A percentile compares a stretch with the other conserved stretches of the same genome.
Evolutionary conservation across 2,888 invertebrate genomes (phyloP).

Genomic region (Amphipoea oculea): DNA sequence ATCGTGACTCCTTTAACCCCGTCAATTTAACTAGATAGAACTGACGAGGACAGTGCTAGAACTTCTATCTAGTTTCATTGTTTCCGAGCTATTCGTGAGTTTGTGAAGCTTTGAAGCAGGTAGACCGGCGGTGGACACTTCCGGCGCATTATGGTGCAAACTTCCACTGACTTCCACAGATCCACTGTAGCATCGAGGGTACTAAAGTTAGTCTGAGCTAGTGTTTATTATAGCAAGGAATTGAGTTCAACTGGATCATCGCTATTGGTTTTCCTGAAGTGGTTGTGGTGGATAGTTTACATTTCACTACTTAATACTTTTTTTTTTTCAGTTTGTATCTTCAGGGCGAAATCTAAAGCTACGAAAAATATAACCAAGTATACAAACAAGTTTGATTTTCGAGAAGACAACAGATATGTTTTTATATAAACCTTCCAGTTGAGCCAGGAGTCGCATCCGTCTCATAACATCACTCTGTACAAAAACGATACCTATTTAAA

Average conservation of each 20-base stretch:
- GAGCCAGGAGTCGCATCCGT: not conserved
- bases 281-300: not conserved
- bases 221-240: not conserved
- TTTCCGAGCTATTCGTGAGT: not conserved
- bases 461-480: not conserved
- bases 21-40: not conserved
- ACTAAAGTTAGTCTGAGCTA: not conserved
- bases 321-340: not conserved
- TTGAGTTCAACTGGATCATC: not conserved
- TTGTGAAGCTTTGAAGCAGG: not conserved
- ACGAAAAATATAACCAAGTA: not conserved
- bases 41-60: not conserved
- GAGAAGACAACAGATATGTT: not conserved
- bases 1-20: not conserved
- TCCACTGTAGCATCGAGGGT: not conserved
- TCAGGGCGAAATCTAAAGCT: too few species aligned
- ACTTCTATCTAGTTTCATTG: not conserved
- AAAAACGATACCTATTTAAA: slow-evolving; percentile 15
- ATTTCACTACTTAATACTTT: not conserved
- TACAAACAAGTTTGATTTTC: not conserved
- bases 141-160: slow-evolving; percentile 12
- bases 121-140: not conserved
- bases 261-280: not conserved
- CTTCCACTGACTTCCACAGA: not conserved
- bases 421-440: not conserved